Percentiles rank a stretch among this genome's conserved stretches.
phyloP scores from a whole-genome alignment of 2,113 vertebrate genomes.

The Chaetops frenatus region DNA sequence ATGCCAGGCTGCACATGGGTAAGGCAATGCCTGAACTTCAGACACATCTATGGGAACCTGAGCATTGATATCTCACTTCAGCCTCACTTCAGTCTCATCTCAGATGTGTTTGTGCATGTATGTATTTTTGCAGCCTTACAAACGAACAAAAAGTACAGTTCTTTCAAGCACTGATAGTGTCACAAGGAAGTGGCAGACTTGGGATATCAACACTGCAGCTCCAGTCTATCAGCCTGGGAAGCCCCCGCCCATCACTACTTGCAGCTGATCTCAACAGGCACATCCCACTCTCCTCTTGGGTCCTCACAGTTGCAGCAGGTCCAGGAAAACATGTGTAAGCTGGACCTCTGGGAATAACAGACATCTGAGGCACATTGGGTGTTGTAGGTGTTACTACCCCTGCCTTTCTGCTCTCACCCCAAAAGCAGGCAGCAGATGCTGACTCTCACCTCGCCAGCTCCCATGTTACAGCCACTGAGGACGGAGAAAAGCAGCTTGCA shows the following conservation, averaged over 20 bases:
- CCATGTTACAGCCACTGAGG: not conserved
- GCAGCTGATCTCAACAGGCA: not conserved
- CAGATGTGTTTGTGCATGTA: not conserved
- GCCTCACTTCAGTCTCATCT: not conserved
- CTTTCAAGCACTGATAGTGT: not conserved
- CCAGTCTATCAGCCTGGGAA: not conserved
- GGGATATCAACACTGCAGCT: not conserved
- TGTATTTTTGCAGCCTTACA: not conserved
- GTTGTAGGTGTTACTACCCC: not conserved
- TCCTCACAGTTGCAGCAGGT: not conserved
- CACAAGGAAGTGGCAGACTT: not conserved
- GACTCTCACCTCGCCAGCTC: not conserved
- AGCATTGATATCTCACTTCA: not conserved
- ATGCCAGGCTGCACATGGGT: accelerated
- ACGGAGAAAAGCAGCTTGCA: not conserved
- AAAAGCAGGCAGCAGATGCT: not conserved
- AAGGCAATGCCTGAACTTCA: not conserved
- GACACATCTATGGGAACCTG: not conserved
- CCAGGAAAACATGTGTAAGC: not conserved
- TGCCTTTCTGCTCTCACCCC: not conserved
- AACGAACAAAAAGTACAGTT: not conserved
- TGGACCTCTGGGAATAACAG: not conserved
- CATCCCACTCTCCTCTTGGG: not conserved
- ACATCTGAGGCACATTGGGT: not conserved
- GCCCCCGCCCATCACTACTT: not conserved